Base-by-base conservation (phyloP, 37 sponge, comb jelly and placozoan species). In the Beroe forskalii region DNA sequence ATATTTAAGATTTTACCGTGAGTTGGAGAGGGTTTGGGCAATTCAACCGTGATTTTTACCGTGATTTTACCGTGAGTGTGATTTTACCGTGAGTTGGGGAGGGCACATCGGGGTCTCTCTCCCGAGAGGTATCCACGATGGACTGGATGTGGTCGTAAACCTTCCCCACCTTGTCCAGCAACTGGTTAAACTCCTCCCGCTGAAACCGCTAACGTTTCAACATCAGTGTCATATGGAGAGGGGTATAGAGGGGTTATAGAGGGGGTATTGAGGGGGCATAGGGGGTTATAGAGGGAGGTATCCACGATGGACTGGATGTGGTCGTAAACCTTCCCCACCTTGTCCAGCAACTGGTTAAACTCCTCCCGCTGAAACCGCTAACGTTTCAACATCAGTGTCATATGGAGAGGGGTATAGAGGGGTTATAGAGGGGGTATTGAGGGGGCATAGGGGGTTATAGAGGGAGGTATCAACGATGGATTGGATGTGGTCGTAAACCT, bases 321-420 rank as follows among this genome's bases (percentile, higher is more conserved):
- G 1, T 32, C n/a, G 86, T 80, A 69, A 1, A 80, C 86, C n/a
- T 80, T 80, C 9, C 48, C 86, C n/a, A 80, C 55, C 86, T 44
- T 80, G 55, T 80, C 86, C 55, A 80, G 4, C 55, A 80, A 37
- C 55, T 80, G 55, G 55, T 44, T 80, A 44, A 33, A 80, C 40
- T 80, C 86, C 27, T 80, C 86, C 55, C 86, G 43, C 86, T 80
- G 86, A 80, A 80, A 80, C 14, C 86, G 17, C 86, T 80, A 80
- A 3, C 23, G 40, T n/a, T 41, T 80, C 8, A 42, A 44, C 48
- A 24, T 80, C 35, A 80, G 86, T 42, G 3, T 23, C 17, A 8
- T 64, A 4, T 12, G 12, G 55, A 48, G 12, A 48, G 12, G 12
- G 55, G 12, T n/a, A n/a, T n/a, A n/a, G n/a, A n/a, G n/a, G n/a